Conservation (phyloP, 1,140 invertebrate species). For the Trichomalopsis sarcophagae region DNA sequence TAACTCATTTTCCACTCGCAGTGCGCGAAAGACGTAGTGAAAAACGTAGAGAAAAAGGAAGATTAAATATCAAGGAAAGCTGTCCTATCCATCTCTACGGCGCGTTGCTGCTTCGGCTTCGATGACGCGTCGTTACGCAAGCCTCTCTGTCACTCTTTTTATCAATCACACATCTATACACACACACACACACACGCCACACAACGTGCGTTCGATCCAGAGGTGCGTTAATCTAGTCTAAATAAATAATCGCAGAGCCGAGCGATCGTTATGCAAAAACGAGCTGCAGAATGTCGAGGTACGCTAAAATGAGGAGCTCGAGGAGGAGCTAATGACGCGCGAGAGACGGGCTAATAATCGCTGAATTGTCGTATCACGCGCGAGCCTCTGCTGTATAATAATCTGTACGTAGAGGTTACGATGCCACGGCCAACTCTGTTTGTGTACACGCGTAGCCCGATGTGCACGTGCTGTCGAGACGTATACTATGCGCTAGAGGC, state of each 20-base stretch:
- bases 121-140: constrained; percentile 30
- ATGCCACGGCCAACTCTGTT: constrained; percentile 62
- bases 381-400: constrained; percentile 24
- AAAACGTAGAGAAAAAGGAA: constrained; percentile 9
- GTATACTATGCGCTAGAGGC: constrained; percentile 4
- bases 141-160: not conserved
- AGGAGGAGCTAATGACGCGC: constrained; percentile 54
- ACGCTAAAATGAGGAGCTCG: constrained; percentile 48
- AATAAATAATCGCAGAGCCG: constrained; percentile 57
- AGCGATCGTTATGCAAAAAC: constrained; percentile 56
- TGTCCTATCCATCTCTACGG: constrained; percentile 22
- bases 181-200: not conserved
- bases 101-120: not conserved
- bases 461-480: not conserved
- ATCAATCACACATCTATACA: not conserved
- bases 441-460: constrained; percentile 41
- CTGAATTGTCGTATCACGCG: not conserved
- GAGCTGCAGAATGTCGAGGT: not conserved
- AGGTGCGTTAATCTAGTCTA: constrained; percentile 49
- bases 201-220: not conserved
- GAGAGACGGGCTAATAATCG: constrained; percentile 41
- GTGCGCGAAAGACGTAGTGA: not conserved
- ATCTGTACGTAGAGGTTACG: constrained; percentile 59
- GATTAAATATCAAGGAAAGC: constrained; percentile 39
- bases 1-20: constrained; percentile 23